These are phyloP conservation scores for Drosophila pseudotakahashii DNA, from an alignment of 2,888 invertebrate species.

Conservation along the genomic window DNA sequence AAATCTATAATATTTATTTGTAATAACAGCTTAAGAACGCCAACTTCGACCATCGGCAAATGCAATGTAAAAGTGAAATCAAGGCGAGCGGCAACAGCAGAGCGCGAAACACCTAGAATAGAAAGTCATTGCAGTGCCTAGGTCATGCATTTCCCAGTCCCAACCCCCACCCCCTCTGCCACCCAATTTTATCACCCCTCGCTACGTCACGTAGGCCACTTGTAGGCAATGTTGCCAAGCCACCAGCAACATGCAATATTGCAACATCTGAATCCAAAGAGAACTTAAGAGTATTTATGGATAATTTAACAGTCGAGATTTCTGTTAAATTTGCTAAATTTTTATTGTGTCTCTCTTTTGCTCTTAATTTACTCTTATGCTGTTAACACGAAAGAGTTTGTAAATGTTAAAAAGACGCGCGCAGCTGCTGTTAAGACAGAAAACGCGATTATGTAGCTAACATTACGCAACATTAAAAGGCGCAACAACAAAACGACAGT, in stretches of 20 bases:
- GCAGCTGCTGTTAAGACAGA: constrained; percentile 59
- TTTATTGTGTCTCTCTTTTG: background rate
- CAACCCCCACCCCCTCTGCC: background rate
- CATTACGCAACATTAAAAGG: constrained; percentile 77
- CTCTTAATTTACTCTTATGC: constrained; percentile 13
- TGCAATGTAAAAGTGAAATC: constrained; percentile 30
- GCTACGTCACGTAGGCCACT: constrained; percentile 46
- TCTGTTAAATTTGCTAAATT: background rate
- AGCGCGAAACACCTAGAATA: constrained; percentile 18
- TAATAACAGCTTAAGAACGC: background rate
- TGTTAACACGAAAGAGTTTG: constrained; percentile 34
- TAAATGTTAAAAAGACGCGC: constrained; percentile 35
- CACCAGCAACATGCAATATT: constrained; percentile 13
- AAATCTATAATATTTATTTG: background rate
- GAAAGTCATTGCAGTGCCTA: constrained; percentile 43
- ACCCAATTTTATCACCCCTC: background rate
- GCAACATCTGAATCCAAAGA: constrained; percentile 12
- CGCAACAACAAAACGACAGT: constrained; percentile 43
- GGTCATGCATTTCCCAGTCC: constrained; percentile 32
- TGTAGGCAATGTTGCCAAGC: constrained; percentile 36
- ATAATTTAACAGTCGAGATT: background rate
- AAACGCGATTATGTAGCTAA: constrained; percentile 76
- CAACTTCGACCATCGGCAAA: constrained; percentile 34
- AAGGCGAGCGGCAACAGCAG: constrained; percentile 20
- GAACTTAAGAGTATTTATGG: background rate